These are phyloP conservation scores for Gadopsis bispinosus DNA, from an alignment of 2,797 vertebrate species.

Conservation along the genomic window DNA sequence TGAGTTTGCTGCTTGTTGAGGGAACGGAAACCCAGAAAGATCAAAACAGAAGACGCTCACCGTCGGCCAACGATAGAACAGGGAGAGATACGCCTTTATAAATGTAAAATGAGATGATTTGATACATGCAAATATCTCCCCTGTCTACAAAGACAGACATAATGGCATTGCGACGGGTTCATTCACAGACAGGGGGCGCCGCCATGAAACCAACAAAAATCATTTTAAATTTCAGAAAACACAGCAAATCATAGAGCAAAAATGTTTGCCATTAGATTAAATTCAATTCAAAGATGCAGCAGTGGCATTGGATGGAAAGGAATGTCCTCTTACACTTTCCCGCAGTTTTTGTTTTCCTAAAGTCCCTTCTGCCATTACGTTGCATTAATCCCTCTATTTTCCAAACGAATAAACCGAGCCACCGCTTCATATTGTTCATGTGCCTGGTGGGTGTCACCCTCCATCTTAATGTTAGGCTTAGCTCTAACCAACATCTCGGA, in stretches of 20 bases:
- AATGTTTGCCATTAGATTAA: not conserved
- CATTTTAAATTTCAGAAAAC: not conserved
- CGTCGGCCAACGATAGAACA: too few relatives aligned
- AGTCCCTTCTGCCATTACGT: not conserved
- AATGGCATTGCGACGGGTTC: too few relatives aligned
- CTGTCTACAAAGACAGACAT: too few relatives aligned
- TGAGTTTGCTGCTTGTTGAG: too few relatives aligned
- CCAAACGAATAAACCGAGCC: conserved; percentile 14
- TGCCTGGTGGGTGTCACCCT: conserved; percentile 65
- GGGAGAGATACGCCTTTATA: too few relatives aligned
- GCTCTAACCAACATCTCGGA: conserved; percentile 66
- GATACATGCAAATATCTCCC: too few relatives aligned
- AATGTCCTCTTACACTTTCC: not conserved
- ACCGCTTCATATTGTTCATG: conserved; percentile 44
- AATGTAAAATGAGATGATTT: too few relatives aligned
- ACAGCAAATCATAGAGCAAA: not conserved
- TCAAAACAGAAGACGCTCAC: too few relatives aligned
- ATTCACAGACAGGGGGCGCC: too few relatives aligned
- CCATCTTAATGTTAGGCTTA: conserved; percentile 71
- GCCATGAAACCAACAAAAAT: too few relatives aligned
- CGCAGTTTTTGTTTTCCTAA: not conserved
- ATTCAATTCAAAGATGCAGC: not conserved
- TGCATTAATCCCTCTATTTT: conserved; percentile 8
- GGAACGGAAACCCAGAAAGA: too few relatives aligned
- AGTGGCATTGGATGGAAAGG: not conserved